Percentiles rank a stretch among this genome's conserved stretches.
Conservation (phyloP, 2,113 vertebrate species). For the Pimephales promelas region DNA sequence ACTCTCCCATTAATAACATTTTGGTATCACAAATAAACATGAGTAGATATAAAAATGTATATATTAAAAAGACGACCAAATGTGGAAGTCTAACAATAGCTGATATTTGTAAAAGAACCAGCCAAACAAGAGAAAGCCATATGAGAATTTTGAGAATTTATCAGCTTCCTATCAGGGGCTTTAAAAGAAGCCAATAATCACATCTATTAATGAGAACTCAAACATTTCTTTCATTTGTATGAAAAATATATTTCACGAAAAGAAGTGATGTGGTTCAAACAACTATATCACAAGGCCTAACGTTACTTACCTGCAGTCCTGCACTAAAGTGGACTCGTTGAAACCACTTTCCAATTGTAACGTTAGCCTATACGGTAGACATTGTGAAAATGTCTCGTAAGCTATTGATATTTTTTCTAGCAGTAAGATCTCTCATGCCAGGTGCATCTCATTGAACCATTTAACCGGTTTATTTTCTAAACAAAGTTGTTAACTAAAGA, state of each 20-base stretch:
- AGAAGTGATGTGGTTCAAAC: not conserved
- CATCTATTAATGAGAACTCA: not conserved
- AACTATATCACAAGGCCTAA: not conserved
- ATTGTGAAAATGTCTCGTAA: not conserved
- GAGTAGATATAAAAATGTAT: too few relatives aligned
- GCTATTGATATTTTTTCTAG: not conserved
- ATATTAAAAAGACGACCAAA: too few relatives aligned
- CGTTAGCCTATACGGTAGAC: too few relatives aligned
- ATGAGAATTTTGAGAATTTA: too few relatives aligned
- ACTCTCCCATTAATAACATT: too few relatives aligned
- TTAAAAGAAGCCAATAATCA: too few relatives aligned
- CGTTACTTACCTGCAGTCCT: not conserved
- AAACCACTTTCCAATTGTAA: not conserved
- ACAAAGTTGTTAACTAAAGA: not conserved
- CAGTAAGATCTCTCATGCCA: not conserved
- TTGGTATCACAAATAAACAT: too few relatives aligned
- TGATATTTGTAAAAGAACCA: too few relatives aligned
- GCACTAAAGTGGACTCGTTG: not conserved
- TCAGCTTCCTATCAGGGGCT: too few relatives aligned
- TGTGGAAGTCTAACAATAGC: too few relatives aligned
- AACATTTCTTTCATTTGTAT: not conserved
- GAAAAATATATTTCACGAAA: not conserved
- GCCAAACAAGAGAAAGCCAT: too few relatives aligned
- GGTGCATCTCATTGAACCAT: not conserved
- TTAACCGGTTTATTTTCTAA: not conserved